Base-by-base conservation (phyloP, 2,113 vertebrate species). In the Ceuthmochares aereus region DNA sequence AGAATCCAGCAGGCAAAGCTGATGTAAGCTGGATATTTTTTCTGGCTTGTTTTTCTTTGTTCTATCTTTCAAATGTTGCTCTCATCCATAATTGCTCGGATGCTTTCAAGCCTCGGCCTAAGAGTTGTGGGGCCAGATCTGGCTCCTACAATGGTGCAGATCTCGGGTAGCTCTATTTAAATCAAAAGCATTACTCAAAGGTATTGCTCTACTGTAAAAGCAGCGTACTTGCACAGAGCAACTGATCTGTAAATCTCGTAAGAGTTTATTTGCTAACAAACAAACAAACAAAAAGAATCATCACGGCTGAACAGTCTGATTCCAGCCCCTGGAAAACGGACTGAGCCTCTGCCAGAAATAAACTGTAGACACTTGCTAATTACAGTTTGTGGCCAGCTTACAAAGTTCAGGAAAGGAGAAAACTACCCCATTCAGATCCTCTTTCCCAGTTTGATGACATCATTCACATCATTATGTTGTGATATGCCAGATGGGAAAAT, bases 401-500 rank as follows among this genome's bases (percentile, higher is more conserved):
- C 72, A 43, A 89, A 94, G 87, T 94, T 93, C 89, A 63, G 72
- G 43, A 90, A 94, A 85, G 81, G 83, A 93, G 77, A 96, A 77
- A 96, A 88, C 64, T 68, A 32, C 88, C 72, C 95, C 66, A 55
- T 95, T 95, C 58, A 77, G 77, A 70, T 97, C 79, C 94, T 89
- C 64, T 91, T 85, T 67, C 90, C 82, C 68, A 74, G 94, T 86
- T 30, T 78, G 91, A 68, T 97, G 96, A 97, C 95, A 96, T 97
- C 96, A 97, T 92, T 96, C 92, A 67, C 92, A 95, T 96, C 87
- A 78, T 92, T 95, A 94, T 93, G 96, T 91, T 96, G 93, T 96
- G 95, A 97, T 94, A 96, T 75, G 96, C 95, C 95, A 97, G 95
- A 93, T 90, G 92, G 97, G 97, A 97, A 97, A 95, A 95, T 95